Evolutionary conservation across 1,140 invertebrate species (phyloP).

Genomic region (Cardiocondyla obscurior): DNA sequence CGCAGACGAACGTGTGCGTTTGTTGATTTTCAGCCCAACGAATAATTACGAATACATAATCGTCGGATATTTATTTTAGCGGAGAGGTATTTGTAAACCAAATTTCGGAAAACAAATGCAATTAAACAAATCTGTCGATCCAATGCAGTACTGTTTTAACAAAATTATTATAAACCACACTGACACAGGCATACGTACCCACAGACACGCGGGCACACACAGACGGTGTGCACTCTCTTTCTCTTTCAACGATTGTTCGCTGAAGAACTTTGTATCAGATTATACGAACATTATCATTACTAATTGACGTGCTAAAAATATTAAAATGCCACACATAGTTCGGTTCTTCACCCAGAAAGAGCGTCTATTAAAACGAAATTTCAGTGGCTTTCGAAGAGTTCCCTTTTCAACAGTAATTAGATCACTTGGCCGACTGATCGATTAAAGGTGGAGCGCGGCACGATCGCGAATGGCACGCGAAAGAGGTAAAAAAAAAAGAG

Average conservation of each 20-base stretch:
- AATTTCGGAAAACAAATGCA: slow-evolving; percentile 13
- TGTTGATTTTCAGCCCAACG: slow-evolving; percentile 18
- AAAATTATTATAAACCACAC: background rate
- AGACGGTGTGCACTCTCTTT: no score
- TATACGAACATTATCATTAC: background rate
- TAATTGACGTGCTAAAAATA: background rate
- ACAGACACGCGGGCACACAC: no score
- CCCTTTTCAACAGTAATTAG: background rate
- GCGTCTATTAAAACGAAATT: background rate
- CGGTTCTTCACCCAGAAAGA: background rate
- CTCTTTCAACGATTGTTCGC: background rate
- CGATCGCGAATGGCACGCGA: slow-evolving; percentile 12
- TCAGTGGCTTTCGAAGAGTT: background rate
- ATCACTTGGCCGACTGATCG: background rate
- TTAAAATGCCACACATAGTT: background rate
- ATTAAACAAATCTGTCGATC: slow-evolving; percentile 12
- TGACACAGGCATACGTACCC: no score
- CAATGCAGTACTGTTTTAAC: background rate
- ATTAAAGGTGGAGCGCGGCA: background rate
- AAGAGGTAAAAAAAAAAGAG: slow-evolving; percentile 48
- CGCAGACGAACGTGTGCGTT: slow-evolving; percentile 2
- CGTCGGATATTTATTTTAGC: slow-evolving; percentile 13
- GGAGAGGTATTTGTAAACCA: background rate
- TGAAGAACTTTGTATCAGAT: background rate
- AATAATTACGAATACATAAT: slow-evolving; percentile 36